Evolutionary conservation across 2,113 vertebrate genomes (phyloP).

Genomic region (Xiphorhynchus elegans): DNA sequence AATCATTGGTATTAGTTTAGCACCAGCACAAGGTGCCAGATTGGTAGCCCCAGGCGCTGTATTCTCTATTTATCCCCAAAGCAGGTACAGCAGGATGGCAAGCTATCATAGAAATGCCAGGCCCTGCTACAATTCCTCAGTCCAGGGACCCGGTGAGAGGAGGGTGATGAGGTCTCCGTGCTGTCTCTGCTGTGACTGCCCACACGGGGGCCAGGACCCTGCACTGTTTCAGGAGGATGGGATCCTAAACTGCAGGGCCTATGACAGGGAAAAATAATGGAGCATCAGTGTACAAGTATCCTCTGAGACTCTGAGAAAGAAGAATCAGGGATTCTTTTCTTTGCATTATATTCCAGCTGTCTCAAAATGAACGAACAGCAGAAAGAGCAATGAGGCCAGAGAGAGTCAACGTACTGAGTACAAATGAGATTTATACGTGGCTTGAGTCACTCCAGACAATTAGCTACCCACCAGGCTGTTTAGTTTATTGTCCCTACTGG

Average conservation of each 20-base stretch:
- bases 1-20: slow-evolving; percentile 4
- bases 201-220: background rate
- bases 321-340: background rate
- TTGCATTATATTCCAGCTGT: background rate
- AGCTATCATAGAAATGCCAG: background rate
- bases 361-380: slow-evolving; percentile 9
- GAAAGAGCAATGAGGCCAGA: background rate
- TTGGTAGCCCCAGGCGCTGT: background rate
- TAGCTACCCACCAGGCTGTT: slow-evolving; percentile 52
- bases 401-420: slow-evolving; percentile 15
- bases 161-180: background rate
- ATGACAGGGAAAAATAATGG: background rate
- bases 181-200: background rate
- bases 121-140: background rate
- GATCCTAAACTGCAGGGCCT: background rate
- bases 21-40: background rate
- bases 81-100: background rate
- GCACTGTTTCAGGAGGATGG: background rate
- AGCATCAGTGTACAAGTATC: background rate
- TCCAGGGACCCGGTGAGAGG: background rate
- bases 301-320: background rate
- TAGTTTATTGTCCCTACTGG: slow-evolving; percentile 35
- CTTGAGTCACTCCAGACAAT: slow-evolving; percentile 59
- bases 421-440: slow-evolving; percentile 50
- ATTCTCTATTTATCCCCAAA: background rate